A percentile compares a stretch with the other conserved stretches of the same genome.
Evolutionary conservation across 2,888 invertebrate genomes (phyloP).

Genomic region (Apomyelois bistriatella): DNA sequence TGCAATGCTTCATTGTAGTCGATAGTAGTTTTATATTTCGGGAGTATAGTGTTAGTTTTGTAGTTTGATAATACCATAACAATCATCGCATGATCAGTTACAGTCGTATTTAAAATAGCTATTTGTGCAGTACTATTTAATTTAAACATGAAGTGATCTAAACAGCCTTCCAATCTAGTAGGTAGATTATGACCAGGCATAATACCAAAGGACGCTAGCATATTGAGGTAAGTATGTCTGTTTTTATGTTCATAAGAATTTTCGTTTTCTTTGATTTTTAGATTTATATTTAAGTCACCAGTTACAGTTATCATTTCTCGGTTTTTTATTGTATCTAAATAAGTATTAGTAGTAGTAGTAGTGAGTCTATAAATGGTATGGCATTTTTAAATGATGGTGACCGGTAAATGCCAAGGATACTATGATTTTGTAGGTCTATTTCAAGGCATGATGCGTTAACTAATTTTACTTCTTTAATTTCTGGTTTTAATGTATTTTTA

Average conservation of each 20-base stretch:
- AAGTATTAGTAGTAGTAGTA: too few species aligned
- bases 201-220: not conserved
- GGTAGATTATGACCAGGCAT: not conserved
- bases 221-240: not conserved
- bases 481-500: not conserved
- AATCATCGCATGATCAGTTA: too few species aligned
- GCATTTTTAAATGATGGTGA: not conserved
- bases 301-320: not conserved
- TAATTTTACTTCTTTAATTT: not conserved
- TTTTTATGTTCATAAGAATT: not conserved
- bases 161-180: not conserved
- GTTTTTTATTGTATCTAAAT: not conserved
- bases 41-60: not conserved
- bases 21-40: not conserved
- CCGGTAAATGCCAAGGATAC: not conserved
- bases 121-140: slow-evolving; percentile 19
- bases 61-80: not conserved
- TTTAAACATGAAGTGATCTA: slow-evolving; percentile 2
- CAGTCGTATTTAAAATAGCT: not conserved
- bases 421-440: not conserved
- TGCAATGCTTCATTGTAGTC: not conserved
- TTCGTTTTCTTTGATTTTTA: not conserved
- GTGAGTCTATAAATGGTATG: too few species aligned
- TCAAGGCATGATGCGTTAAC: not conserved
- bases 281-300: not conserved